Base-by-base conservation (phyloP, 2,113 vertebrate genomes). In the Anhinga rufa region DNA sequence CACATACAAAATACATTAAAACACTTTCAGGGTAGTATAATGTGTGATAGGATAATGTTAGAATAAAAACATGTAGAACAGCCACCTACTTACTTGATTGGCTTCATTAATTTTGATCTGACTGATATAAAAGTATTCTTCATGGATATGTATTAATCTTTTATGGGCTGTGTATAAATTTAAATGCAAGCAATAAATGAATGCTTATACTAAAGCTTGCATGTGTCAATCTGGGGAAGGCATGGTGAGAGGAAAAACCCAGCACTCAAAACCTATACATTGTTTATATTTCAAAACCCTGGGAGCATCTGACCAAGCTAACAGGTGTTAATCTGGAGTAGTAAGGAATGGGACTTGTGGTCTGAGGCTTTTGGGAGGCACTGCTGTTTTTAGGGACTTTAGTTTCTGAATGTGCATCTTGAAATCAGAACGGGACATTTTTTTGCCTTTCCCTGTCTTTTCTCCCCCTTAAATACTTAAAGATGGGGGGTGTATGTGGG, bases 21-120 rank as follows among this genome's bases (percentile, higher is more conserved):
- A 82, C 78, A 86, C 3, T 84, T 88, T 46, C 80, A 92, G 94
- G 90, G 64, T 93, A 95, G 75, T 94, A 89, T 92, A 93, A 81
- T 0, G 0, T 71, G 69, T 87, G 95, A 91, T 91, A 96, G 94
- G 96, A 85, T 96, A 96, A 96, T 69, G 93, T 97, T 52, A 91
- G 92, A 84, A 92, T 87, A 91, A 97, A 96, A 98, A 72, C 92
- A 91, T 48, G 79, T 92, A 90, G 93, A 96, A 90, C 92, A 84
- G 90, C 97, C 95, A 97, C 96, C 96, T 95, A 82, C 91, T 88
- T 96, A 94, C 94, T 96, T 60, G 25, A 95, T 92, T 91, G 91
- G 17, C 85, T 97, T 97, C 94, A 95, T 97, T 97, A 97, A 97
- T 97, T 98, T 98, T 96, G 93, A 92, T 95, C 91, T 94, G 92